Evolutionary conservation across 2,113 vertebrate species (phyloP), one percentile per base, ranked within the genome.

Genomic region (Bungarus multicinctus): DNA sequence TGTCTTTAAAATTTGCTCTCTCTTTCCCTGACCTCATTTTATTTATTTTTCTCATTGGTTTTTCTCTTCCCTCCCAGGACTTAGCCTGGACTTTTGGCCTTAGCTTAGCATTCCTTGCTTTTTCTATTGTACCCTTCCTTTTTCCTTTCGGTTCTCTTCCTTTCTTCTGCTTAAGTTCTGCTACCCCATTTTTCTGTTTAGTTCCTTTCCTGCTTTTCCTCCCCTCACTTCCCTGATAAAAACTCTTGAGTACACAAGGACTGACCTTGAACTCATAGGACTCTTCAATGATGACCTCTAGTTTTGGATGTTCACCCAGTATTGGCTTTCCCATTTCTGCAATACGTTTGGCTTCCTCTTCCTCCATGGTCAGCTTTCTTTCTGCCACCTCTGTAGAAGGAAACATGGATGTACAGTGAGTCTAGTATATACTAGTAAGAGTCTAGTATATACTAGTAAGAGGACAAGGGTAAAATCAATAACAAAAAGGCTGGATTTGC

Each of bases 261-360:
- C 97, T 96, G 95, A 99, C 99, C 99, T 99, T 99, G 97, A 99
- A 99, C 96, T 99, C 99, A 85, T 99, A 99, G 1, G 99, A 99
- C 95, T 99, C 99, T 96, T 99, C 99, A 92, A 99, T 99, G 96
- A 99, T 98, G 95, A 99, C 98, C 97, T 99, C 99, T 89, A 99
- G 97, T 96, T 99, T 99, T 93, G 98, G 97, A 96, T 99, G 98
- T 95, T 98, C 98, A 52, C 99, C 99, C 74, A 99, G 96, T 89
- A 99, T 95, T 2, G 99, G 99, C 93, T 99, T 99, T 34, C 99
- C 99, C 99, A 99, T 99, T 96, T 99, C 99, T 60, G 99, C 99
- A 97, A 99, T 99, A 91, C 99, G 98, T 96, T 98, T 99, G 94
- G 98, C 99, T 95, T 99, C 99, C 95, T 99, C 99, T 93, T 99